Base-by-base conservation (phyloP, 1,140 invertebrate genomes). In the Magallana ariakensis region DNA sequence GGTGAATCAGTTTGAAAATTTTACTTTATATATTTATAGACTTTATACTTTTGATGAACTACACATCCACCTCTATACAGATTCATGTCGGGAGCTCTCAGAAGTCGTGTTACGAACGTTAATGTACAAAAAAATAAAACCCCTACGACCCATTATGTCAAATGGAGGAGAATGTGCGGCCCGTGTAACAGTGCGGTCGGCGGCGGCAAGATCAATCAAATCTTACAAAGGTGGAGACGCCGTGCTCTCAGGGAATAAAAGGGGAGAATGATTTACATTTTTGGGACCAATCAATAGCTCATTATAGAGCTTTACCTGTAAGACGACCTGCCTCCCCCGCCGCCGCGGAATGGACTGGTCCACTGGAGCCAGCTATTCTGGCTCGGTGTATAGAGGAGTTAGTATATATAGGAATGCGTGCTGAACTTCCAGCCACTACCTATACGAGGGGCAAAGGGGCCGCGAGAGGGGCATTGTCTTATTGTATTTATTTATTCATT, bases 341-440 rank as follows among this genome's bases (percentile, higher is more conserved):
- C 13, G 22, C 22, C 53, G 58, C 54, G 70, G 33, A 84, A 84
- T 87, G 83, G 86, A 84, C 60, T 60, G 22, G 19, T 57, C 86
- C 86, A 54, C 75, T 87, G 86, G 86, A 87, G 86, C 86, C 86
- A 87, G 55, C 33, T 19, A 84, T 75, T 75, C 66, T 75, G 66
- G 8, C 19, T 19, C 33, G 58, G 58, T 60, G 57, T 15, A 60
- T 60, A 13, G 9, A 75, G n/a, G 66, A 75, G 66, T 33, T 46
- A 75, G 66, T 75, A 75, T 75, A 75, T 75, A 75, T 75, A 75
- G 66, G 66, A 75, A 75, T 75, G 66, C 66, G 66, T 75, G 66
- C 66, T 13, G 15, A 75, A 1, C 66, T 75, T 33, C 66, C 66
- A 75, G 19, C 22, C 9, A 75, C 66, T 26, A 75, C 66, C 66